Evolutionary conservation across 2,113 vertebrate species (phyloP).

Genomic region (Podarcis muralis): DNA sequence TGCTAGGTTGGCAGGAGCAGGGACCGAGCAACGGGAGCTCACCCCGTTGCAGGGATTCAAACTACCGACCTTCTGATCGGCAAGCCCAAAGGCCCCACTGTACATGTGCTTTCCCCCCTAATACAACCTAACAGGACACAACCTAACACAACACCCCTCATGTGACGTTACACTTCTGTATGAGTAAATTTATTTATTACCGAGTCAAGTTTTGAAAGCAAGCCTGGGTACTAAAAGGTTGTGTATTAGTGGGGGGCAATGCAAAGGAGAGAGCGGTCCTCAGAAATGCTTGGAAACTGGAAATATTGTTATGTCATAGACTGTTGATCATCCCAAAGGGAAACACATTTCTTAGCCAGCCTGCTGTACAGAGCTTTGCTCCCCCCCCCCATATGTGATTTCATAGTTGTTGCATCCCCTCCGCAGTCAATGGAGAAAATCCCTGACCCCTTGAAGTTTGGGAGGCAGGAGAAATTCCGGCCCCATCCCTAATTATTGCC

Average conservation of each 20-base stretch:
- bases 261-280: neutral
- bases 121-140: no score
- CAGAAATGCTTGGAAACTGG: neutral
- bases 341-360: slow-evolving; percentile 31
- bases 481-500: slow-evolving; percentile 29
- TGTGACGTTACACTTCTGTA: neutral
- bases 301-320: neutral
- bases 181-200: neutral
- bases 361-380: slow-evolving; percentile 41
- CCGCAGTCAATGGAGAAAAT: slow-evolving; percentile 17
- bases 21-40: no score
- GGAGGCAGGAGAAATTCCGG: neutral
- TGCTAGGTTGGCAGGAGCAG: no score
- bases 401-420: slow-evolving; percentile 40
- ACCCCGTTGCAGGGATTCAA: no score
- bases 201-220: neutral
- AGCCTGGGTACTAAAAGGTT: neutral
- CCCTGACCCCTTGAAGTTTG: slow-evolving; percentile 33
- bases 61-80: no score
- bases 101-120: no score
- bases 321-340: slow-evolving; percentile 18
- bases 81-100: neutral
- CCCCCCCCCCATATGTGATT: slow-evolving; percentile 34
- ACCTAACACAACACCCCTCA: neutral
- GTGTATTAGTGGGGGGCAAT: neutral